A percentile compares a stretch with the other conserved stretches of the same genome.
These are phyloP conservation scores for Ernsta delagoae DNA, from an alignment of 2,888 invertebrate genomes.

Conservation along the genomic window DNA sequence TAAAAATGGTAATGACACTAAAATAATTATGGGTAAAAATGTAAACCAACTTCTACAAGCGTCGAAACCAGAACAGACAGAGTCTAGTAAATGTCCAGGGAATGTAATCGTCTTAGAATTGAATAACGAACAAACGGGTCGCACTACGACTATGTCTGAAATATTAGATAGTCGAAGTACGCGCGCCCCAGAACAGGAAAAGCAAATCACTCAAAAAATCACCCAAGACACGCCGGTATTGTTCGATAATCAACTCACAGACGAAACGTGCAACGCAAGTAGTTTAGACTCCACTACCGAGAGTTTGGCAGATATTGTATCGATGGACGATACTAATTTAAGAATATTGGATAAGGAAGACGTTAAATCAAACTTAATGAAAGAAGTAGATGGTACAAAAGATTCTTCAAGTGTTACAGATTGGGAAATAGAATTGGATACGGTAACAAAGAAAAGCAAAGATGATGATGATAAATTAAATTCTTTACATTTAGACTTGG, in stretches of 20 bases:
- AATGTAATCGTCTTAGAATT: slow-evolving; percentile 80
- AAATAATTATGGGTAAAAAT: slow-evolving; percentile 82
- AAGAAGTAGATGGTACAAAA: slow-evolving; percentile 64
- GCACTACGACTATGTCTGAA: slow-evolving; percentile 78
- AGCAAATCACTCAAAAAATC: slow-evolving; percentile 59
- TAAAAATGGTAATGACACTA: slow-evolving; percentile 78
- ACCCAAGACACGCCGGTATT: slow-evolving; percentile 86
- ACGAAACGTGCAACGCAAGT: slow-evolving; percentile 70
- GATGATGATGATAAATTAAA: slow-evolving; percentile 76
- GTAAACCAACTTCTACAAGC: slow-evolving; percentile 77
- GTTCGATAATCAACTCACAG: slow-evolving; percentile 70
- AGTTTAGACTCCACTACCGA: slow-evolving; percentile 74
- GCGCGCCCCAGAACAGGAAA: slow-evolving; percentile 53
- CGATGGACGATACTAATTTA: slow-evolving; percentile 60
- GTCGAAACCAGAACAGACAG: slow-evolving; percentile 66
- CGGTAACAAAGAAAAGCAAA: slow-evolving; percentile 75
- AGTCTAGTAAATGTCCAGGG: slow-evolving; percentile 66
- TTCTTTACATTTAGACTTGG: slow-evolving; percentile 76
- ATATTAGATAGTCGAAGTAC: slow-evolving; percentile 69
- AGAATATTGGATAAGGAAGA: slow-evolving; percentile 60
- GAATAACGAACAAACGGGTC: slow-evolving; percentile 76
- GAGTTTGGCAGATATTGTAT: slow-evolving; percentile 68
- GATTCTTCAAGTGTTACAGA: slow-evolving; percentile 79
- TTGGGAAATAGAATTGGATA: slow-evolving; percentile 87
- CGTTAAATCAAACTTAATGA: slow-evolving; percentile 60